Evolutionary conservation across 2,888 invertebrate genomes (phyloP).

Genomic region (Enchytraeus crypticus): DNA sequence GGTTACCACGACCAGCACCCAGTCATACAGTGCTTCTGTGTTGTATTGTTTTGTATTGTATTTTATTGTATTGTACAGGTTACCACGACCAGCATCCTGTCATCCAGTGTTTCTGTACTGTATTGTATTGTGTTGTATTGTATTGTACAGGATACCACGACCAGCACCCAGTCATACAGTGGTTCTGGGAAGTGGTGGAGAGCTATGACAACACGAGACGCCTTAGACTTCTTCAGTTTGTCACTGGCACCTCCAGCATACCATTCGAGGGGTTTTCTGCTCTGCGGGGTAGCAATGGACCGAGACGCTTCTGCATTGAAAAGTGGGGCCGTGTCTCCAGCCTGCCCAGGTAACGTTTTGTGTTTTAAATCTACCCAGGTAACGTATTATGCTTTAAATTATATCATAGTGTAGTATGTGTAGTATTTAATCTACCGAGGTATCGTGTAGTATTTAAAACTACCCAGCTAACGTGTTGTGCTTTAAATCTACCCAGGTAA

Average conservation of each 20-base stretch:
- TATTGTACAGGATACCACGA: conserved; percentile 90
- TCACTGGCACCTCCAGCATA: conserved; percentile 93
- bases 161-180: conserved; percentile 82
- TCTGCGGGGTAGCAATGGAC: conserved; percentile 85
- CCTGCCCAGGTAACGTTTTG: conserved; percentile 62
- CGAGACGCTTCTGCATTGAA: conserved; percentile 89
- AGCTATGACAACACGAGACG: conserved; percentile 85
- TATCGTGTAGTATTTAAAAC: background rate
- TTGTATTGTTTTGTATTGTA: too few relatives aligned
- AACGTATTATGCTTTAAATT: background rate
- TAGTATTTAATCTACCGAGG: too few relatives aligned
- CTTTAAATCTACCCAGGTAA: too few relatives aligned
- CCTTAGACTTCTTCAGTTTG: conserved; percentile 76
- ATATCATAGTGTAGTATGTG: background rate
- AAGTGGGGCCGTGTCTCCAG: conserved; percentile 93
- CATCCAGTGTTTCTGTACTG: too few relatives aligned
- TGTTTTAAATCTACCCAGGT: too few relatives aligned
- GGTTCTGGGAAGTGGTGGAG: conserved; percentile 97
- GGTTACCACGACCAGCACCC: too few relatives aligned
- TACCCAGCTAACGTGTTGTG: too few relatives aligned
- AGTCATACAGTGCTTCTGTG: too few relatives aligned
- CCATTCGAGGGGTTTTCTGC: conserved; percentile 96
- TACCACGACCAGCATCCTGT: too few relatives aligned
- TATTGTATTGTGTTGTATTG: too few relatives aligned
- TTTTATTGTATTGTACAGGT: too few relatives aligned